Conservation (phyloP, 2,797 vertebrate species). For the Neostethus bicornis region DNA sequence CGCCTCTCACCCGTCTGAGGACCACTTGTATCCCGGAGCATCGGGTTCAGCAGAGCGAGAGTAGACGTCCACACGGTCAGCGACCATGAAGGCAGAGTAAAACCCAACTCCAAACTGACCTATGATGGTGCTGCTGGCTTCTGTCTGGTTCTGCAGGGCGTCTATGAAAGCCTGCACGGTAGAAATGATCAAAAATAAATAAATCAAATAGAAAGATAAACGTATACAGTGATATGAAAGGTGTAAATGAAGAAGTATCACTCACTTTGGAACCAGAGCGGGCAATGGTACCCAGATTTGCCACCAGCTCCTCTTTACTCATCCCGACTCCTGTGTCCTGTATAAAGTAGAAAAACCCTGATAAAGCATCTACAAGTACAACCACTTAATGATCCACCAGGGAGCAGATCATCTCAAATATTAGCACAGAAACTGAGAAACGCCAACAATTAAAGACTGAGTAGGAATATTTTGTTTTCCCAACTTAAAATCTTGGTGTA, state of each 20-base stretch:
- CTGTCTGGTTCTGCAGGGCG: constrained; percentile 87
- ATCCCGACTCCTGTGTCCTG: constrained; percentile 97
- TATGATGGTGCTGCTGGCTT: constrained; percentile 91
- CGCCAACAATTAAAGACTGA: not conserved
- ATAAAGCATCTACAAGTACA: constrained; percentile 14
- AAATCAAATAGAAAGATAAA: not conserved
- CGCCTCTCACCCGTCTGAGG: constrained; percentile 89
- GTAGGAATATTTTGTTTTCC: not conserved
- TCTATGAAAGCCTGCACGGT: constrained; percentile 89
- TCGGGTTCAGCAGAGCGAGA: constrained; percentile 80
- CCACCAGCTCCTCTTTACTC: constrained; percentile 90
- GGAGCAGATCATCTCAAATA: constrained; percentile 28
- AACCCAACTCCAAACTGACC: constrained; percentile 99
- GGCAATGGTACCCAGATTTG: constrained; percentile 94
- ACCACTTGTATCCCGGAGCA: constrained; percentile 89
- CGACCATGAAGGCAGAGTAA: constrained; percentile 98
- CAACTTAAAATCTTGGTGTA: not conserved
- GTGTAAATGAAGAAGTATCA: constrained; percentile 45
- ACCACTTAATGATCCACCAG: constrained; percentile 50
- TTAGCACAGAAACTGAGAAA: not conserved
- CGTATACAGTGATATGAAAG: not conserved
- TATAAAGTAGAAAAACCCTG: constrained; percentile 17
- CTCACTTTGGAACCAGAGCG: constrained; percentile 98
- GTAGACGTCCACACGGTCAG: constrained; percentile 91
- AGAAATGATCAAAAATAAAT: constrained; percentile 1